Conservation (phyloP, 1,140 invertebrate species). For the Mya arenaria region DNA sequence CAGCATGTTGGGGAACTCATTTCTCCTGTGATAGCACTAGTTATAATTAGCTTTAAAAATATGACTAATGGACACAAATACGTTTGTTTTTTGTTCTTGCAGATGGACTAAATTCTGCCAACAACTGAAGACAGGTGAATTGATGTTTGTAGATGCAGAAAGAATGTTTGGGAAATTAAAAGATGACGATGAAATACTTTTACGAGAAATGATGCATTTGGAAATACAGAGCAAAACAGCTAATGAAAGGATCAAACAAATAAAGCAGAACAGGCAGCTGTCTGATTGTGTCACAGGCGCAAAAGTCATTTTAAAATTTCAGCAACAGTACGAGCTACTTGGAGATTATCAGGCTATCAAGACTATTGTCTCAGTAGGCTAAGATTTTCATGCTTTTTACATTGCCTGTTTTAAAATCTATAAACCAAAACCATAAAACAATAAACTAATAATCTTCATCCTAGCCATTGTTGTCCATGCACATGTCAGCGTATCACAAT, state of each 20-base stretch:
- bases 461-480: background rate
- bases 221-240: background rate
- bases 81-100: too few species aligned
- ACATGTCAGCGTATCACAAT: background rate
- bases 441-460: background rate
- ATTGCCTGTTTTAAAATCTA: background rate
- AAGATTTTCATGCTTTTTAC: background rate
- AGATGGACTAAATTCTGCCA: background rate
- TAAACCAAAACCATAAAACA: background rate
- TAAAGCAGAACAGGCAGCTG: conserved; percentile 18
- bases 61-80: too few species aligned
- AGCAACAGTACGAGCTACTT: background rate
- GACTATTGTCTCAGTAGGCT: conserved; percentile 7
- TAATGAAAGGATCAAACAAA: background rate
- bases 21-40: too few species aligned
- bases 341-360: conserved; percentile 9
- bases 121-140: background rate
- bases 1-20: too few species aligned
- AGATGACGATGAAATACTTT: background rate
- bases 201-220: background rate
- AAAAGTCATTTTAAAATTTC: conserved; percentile 18
- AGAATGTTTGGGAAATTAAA: background rate
- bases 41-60: too few species aligned
- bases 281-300: conserved; percentile 20
- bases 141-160: conserved; percentile 7